Percentiles rank a stretch among this genome's conserved stretches.
Conservation (phyloP, 2,888 invertebrate genomes). For the Tiphia femorata region DNA sequence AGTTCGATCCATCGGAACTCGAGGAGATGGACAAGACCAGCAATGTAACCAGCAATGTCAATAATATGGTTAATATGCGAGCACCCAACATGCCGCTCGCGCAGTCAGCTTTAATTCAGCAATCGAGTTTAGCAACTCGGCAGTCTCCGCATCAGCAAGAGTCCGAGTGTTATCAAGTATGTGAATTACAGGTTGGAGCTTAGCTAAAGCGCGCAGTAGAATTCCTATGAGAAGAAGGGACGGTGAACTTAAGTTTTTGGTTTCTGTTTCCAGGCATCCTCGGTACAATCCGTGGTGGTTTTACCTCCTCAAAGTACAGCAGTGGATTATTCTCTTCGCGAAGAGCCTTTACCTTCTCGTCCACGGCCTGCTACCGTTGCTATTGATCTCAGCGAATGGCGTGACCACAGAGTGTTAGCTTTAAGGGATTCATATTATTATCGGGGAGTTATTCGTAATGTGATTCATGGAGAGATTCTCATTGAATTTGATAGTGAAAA, state of each 20-base stretch:
- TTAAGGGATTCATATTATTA: slow-evolving; percentile 85
- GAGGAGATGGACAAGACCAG: slow-evolving; percentile 75
- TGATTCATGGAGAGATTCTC: slow-evolving; percentile 78
- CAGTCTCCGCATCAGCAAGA: slow-evolving; percentile 56
- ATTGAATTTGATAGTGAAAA: slow-evolving; percentile 87
- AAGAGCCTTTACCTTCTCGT: slow-evolving; percentile 63
- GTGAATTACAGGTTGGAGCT: no score
- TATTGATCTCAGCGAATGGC: slow-evolving; percentile 94
- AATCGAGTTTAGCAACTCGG: slow-evolving; percentile 47
- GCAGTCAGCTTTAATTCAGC: slow-evolving; percentile 51
- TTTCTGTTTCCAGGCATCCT: slow-evolving; percentile 45
- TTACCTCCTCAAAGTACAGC: slow-evolving; percentile 74
- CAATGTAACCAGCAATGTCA: slow-evolving; percentile 66
- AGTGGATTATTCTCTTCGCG: slow-evolving; percentile 73
- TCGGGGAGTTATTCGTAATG: slow-evolving; percentile 89
- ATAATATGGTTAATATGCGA: slow-evolving; percentile 63
- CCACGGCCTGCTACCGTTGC: slow-evolving; percentile 62
- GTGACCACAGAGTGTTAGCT: slow-evolving; percentile 91
- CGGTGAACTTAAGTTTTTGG: background rate
- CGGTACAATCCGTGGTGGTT: slow-evolving; percentile 62
- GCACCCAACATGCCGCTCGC: slow-evolving; percentile 46
- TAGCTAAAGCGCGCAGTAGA: no score
- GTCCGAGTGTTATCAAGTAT: slow-evolving; percentile 60
- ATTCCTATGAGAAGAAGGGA: no score
- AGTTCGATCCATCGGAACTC: slow-evolving; percentile 84